Base-by-base conservation (phyloP, 2,888 invertebrate genomes). In the Coenonympha glycerion region DNA sequence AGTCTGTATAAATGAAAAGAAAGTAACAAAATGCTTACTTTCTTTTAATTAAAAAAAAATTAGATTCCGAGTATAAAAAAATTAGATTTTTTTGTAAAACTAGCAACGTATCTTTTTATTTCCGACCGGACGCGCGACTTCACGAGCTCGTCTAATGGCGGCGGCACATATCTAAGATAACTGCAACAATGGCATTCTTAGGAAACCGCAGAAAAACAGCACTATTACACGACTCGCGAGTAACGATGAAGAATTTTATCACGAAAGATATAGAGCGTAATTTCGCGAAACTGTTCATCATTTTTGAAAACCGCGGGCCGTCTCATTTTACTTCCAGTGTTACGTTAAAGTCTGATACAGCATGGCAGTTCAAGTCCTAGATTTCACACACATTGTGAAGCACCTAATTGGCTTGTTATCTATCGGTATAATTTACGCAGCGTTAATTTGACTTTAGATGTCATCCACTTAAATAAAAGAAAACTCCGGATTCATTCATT, bases 131-230 rank as follows among this genome's bases (percentile, higher is more conserved):
- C 34, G 44, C 31, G 41, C 40, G 22, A 22, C 31, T 45, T 37
- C 34, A 34, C 21, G 45, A 28, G 33, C 22, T 36, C 42, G 31
- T 31, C 46, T 53, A 42, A 46, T 49, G 48, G 42, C 52, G 47
- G 21, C 30, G 30, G 45, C 31, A 51, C 49, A 52, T 47, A 55
- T 49, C 41, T 49, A 16, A 53, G 47, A 55, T 52, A 49, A 49
- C 42, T 52, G 28, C 26, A 55, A 55, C 49, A 55, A 55, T 55
- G 39, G 46, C 33, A 36, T 47, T 55, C 41, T 44, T 19, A 42
- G 42, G 49, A 55, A 49, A 52, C 37, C 30, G 24, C 45, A 31
- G 34, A 15, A 33, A 24, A 45, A 45, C 45, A 36, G 30, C 40
- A 40, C 39, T 6, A 18, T 4, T 19, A 1, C 1, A 4, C 8